Conservation (phyloP, 2,113 vertebrate species). For the Zosterops pallidus region DNA sequence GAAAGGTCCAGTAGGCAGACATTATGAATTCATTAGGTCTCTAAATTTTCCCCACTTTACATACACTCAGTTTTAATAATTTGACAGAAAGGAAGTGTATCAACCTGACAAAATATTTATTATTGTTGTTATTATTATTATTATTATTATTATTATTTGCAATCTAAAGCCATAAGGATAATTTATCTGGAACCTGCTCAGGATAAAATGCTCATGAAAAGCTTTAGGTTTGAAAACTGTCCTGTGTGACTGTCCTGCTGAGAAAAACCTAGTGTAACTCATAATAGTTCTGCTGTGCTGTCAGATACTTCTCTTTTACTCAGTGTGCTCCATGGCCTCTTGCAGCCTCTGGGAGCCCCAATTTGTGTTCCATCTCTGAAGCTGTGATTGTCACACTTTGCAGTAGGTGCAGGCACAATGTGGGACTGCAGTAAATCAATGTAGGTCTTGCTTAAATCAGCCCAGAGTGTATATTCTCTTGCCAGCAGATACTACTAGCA, state of each 20-base stretch:
- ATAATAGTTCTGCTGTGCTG: not conserved
- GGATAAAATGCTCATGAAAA: conserved; percentile 29
- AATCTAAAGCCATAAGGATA: not conserved
- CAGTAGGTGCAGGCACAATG: not conserved
- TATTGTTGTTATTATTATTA: not conserved
- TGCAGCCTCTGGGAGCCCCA: not conserved
- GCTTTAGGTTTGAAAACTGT: not conserved
- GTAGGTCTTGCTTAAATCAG: not conserved
- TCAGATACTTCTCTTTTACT: not conserved
- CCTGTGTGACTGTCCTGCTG: not conserved
- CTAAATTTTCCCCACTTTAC: not conserved
- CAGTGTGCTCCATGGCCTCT: not conserved
- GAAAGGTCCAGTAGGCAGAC: not conserved
- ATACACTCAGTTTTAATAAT: not conserved
- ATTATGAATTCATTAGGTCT: not conserved
- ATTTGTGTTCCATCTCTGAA: not conserved
- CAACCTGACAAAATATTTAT: not conserved
- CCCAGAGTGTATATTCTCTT: not conserved
- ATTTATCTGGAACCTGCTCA: not conserved
- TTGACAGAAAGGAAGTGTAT: not conserved
- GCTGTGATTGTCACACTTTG: not conserved
- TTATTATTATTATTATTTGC: not conserved
- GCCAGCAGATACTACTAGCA: not conserved
- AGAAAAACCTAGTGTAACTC: not conserved
- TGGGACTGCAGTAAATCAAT: not conserved